Conservation (phyloP, 1,140 invertebrate genomes). For the Bilobella aurantiaca region DNA sequence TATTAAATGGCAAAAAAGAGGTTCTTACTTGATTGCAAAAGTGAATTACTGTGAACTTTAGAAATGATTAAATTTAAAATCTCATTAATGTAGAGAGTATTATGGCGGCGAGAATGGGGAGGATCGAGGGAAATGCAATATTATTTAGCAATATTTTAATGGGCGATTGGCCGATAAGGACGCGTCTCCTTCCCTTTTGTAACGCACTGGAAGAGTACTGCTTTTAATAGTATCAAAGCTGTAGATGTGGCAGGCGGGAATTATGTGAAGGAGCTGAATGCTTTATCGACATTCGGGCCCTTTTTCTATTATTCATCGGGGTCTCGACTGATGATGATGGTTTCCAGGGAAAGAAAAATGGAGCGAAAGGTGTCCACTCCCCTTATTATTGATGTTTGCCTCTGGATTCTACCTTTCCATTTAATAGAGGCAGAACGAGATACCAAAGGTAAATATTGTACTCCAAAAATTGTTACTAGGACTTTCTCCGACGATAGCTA, state of each 20-base stretch:
- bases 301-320: not conserved
- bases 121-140: too few relatives aligned
- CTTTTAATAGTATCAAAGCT: not conserved
- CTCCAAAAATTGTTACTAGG: not conserved
- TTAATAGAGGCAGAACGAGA: not conserved
- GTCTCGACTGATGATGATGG: not conserved
- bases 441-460: not conserved
- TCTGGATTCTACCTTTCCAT: not conserved
- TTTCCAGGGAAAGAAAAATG: not conserved
- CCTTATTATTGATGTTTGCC: not conserved
- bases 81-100: too few relatives aligned
- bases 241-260: not conserved
- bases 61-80: too few relatives aligned
- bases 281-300: not conserved
- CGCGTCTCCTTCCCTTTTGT: too few relatives aligned
- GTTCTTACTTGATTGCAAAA: too few relatives aligned
- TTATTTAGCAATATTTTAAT: too few relatives aligned
- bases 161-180: too few relatives aligned
- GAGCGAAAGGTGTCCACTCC: not conserved
- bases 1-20: too few relatives aligned
- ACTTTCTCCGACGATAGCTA: not conserved
- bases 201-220: too few relatives aligned
- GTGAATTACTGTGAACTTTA: too few relatives aligned
- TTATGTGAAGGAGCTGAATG: not conserved
- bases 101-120: too few relatives aligned